A percentile compares a stretch with the other conserved stretches of the same genome.
phyloP scores from a whole-genome alignment of 2,113 vertebrate species.

The Columba livia region DNA sequence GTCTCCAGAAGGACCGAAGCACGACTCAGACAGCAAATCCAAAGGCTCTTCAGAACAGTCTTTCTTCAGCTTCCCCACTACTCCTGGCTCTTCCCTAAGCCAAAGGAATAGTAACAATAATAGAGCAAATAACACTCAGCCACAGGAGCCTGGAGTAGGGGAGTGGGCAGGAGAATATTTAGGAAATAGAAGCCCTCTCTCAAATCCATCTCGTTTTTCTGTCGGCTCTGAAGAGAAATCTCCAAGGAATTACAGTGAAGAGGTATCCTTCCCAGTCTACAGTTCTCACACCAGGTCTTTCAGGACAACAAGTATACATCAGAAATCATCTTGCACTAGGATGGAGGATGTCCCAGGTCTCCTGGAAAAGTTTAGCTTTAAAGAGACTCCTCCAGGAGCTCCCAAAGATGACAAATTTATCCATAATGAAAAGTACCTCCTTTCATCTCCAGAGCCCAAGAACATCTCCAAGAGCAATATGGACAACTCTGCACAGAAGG shows the following conservation, averaged over 20 bases:
- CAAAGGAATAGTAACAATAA: constrained; percentile 52
- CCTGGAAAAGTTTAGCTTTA: constrained; percentile 75
- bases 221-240: not conserved
- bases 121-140: not conserved
- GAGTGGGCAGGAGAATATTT: not conserved
- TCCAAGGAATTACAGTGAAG: not conserved
- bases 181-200: not conserved
- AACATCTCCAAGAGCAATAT: constrained; percentile 12
- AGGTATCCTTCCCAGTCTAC: not conserved
- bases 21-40: not conserved
- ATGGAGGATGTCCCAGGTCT: constrained; percentile 75
- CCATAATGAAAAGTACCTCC: not conserved
- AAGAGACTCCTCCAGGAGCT: constrained; percentile 44
- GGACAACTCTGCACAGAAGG: constrained; percentile 15
- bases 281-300: constrained; percentile 13
- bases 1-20: constrained; percentile 50
- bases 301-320: not conserved
- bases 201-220: not conserved
- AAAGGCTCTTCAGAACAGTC: constrained; percentile 40
- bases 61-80: constrained; percentile 10
- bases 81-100: not conserved
- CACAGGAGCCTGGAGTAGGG: not conserved
- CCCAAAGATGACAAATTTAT: not conserved
- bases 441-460: constrained; percentile 58
- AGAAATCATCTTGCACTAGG: not conserved